Percentiles rank a stretch among this genome's conserved stretches.
phyloP scores from a whole-genome alignment of 2,888 invertebrate species.

The Eulithis prunata region DNA sequence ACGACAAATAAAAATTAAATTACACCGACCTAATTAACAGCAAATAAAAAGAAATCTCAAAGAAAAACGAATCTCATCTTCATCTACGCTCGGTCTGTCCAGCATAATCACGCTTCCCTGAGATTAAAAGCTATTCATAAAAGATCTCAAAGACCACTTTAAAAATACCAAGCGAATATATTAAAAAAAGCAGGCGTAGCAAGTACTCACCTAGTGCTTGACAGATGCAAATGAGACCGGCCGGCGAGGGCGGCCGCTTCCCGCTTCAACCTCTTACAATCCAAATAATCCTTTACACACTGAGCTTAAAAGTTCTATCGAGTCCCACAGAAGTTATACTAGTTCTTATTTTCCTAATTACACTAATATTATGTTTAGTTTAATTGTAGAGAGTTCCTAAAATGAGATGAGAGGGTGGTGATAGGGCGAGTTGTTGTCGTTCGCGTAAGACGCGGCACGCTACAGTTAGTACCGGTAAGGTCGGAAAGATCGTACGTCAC shows the following conservation, averaged over 20 bases:
- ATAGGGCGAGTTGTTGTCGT: conserved; percentile 58
- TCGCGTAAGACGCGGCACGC: conserved; percentile 63
- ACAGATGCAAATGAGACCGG: conserved; percentile 74
- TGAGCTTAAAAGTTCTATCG: conserved; percentile 58
- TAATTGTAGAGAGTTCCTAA: conserved; percentile 34
- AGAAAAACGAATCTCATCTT: conserved; percentile 42
- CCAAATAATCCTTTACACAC: conserved; percentile 70
- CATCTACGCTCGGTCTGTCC: conserved; percentile 44
- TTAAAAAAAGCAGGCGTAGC: conserved; percentile 63
- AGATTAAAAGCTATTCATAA: conserved; percentile 55
- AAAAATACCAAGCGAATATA: conserved; percentile 58
- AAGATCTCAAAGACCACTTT: conserved; percentile 52
- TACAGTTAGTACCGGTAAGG: conserved; percentile 74
- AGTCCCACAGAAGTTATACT: conserved; percentile 53
- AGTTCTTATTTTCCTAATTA: conserved; percentile 46
- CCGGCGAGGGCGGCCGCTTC: conserved; percentile 59
- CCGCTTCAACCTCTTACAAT: conserved; percentile 67
- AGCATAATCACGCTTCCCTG: conserved; percentile 47
- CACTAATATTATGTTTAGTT: conserved; percentile 49
- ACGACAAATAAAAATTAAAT: conserved; percentile 20
- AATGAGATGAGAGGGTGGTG: conserved; percentile 39
- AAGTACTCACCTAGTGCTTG: conserved; percentile 72
- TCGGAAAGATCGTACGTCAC: conserved; percentile 77
- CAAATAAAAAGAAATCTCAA: conserved; percentile 42
- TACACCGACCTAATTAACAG: conserved; percentile 26